Base-by-base conservation (phyloP, 2,888 invertebrate genomes). In the Caenorhabditis parvicauda region DNA sequence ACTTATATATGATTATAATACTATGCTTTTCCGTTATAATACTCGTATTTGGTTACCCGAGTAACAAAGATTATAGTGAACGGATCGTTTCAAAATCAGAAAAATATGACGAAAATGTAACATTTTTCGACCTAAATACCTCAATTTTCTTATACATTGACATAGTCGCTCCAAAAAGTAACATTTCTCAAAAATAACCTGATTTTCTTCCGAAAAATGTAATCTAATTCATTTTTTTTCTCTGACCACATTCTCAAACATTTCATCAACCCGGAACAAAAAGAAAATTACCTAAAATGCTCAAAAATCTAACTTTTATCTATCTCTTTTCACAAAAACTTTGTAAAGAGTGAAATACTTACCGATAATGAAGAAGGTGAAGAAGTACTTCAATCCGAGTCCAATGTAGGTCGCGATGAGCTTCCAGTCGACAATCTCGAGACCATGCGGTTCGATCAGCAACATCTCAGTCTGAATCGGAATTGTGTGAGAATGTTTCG, bases 371-470 rank as follows among this genome's bases (percentile, higher is more conserved):
- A 69, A 69, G 42, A 69, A 64, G 25, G 54, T 54, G 62, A 69
- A 67, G 32, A 69, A 67, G 50, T 61, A 61, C 21, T 41, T 45
- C 39, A 62, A 25, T 39, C 66, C 69, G 22, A 50, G 37, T n/a
- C 59, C 24, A 14, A 70, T 27, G 19, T 43, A 58, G 21, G 25
- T 46, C n/a, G 54, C 53, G 24, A 68, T 54, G 7, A 65, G 49
- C 28, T 68, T 57, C 72, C 72, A 72, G 22, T 72, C 72, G 25
- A 77, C 44, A 43, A 75, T 56, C 32, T 59, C 59, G 52, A 76
- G 62, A 41, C 73, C 75, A 47, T 65, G 58, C 22, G 57, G 60
- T 46, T 77, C 77, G 51, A 76, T 67, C 42, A 76, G 64, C 38
- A 75, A 53, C 76, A 74, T 74, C 50, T 54, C 51, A 48, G 62